Evolutionary conservation across 1,140 invertebrate species (phyloP).

Genomic region (Caerostris darwini): DNA sequence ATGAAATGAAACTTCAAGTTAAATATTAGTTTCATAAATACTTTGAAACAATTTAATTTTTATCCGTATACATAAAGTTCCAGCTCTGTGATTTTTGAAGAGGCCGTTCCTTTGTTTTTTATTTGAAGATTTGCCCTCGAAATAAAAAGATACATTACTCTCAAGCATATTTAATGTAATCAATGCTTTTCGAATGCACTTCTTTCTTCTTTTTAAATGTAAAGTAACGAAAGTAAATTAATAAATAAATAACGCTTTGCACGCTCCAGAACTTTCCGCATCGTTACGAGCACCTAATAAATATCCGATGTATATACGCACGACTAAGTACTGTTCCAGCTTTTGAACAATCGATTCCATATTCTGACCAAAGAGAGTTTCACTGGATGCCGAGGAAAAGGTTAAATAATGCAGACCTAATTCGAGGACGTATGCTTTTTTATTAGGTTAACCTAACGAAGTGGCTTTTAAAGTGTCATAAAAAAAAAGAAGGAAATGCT

Average conservation of each 20-base stretch:
- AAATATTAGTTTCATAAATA: too few species aligned
- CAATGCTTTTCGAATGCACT: background rate
- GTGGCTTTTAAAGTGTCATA: slow-evolving; percentile 49
- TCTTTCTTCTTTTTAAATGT: background rate
- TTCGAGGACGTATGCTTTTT: slow-evolving; percentile 23
- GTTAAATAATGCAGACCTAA: slow-evolving; percentile 66
- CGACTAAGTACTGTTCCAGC: slow-evolving; percentile 41
- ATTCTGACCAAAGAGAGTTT: slow-evolving; percentile 21
- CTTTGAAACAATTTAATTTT: too few species aligned
- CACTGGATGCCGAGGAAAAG: background rate
- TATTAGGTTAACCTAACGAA: slow-evolving; percentile 68
- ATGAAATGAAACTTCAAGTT: too few species aligned
- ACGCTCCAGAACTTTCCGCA: slow-evolving; percentile 38
- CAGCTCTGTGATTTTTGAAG: background rate
- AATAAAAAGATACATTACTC: slow-evolving; percentile 3
- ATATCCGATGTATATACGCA: slow-evolving; percentile 56
- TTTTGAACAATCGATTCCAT: slow-evolving; percentile 50
- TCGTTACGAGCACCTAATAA: slow-evolving; percentile 52
- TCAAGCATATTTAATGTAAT: background rate
- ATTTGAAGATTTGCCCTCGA: background rate
- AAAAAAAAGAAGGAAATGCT: background rate
- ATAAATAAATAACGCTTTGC: slow-evolving; percentile 45
- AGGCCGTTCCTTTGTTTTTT: too few species aligned
- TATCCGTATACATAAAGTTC: background rate
- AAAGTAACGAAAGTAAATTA: slow-evolving; percentile 52